Evolutionary conservation across 2,797 vertebrate species (phyloP), one percentile per base, ranked within the genome.

Genomic region (Acestrorhynchus altus): DNA sequence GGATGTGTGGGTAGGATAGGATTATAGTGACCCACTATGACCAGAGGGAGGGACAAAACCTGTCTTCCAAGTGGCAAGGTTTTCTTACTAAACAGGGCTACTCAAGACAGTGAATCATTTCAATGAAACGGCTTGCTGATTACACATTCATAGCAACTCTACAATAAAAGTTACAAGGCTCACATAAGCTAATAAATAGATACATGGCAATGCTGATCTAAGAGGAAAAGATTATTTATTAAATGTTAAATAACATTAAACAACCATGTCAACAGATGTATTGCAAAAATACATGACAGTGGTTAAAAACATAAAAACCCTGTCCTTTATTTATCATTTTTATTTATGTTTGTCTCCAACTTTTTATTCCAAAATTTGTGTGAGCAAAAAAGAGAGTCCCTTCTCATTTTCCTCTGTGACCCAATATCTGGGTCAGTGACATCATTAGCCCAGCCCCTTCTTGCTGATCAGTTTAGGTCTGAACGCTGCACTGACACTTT

Each of bases 1-100:
- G 82, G 79, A 77, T 76, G 78, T 71, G n/a, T 83, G 64, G 67
- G 72, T 79, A 44, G 63, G 81, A 83, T 83, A 47, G 66, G 54
- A 86, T 79, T 67, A 70, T 44, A 73, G 71, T 81, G 40, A n/a
- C 77, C 74, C 52, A 77, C n/a, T n/a, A n/a, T n/a, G 77, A 44
- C 28, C 54, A 67, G 74, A 44, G 18, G 47, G 56, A 73, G 49
- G 74, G 73, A 80, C 69, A 51, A 67, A 77, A 4, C 31, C 56
- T 63, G 57, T 68, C 42, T 54, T 39, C 63, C 49, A 7, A 18
- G 49, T 28, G 39, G 69, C 68, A 52, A 81, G 68, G 8, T 4
- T 47, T 59, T 71, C 57, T 76, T 51, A 46, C 51, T 78, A 22
- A 54, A 74, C 31, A 74, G 22, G 22, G 18, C n/a, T 44, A 67